Evolutionary conservation across 2,113 vertebrate genomes (phyloP), one percentile per base, ranked within the genome.

Genomic region (Leiothrix lutea): DNA sequence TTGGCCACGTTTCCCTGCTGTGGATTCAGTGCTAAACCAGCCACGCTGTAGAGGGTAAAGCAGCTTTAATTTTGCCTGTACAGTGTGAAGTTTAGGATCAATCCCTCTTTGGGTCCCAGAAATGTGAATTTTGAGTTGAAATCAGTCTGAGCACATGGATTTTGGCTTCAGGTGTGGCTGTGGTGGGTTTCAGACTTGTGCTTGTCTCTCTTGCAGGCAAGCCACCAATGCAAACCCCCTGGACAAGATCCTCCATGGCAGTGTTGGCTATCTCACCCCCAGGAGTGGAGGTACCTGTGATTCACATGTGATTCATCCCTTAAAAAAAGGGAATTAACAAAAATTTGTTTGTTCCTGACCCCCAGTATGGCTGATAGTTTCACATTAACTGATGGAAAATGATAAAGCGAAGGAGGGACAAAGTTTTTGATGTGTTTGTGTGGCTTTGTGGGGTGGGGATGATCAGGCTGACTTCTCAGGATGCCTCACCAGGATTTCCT

Each of bases 171-270:
- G 35, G 6, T 66, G 8, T 19, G 82, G 19, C 72, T 29, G 35
- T 82, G 92, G 35, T 66, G 80, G 36, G 8, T 57, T 86, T 53
- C 89, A 90, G 62, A 54, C 75, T 67, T 67, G 15, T 79, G 57
- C 38, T 67, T 11, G 36, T 85, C 67, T 98, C 65, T 97, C 82
- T 97, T 97, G 36, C 90, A 99, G 99, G 98, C 98, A 99, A 94
- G 99, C 99, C 84, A 99, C 99, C 86, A 99, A 99, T 33, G 99
- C 99, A 57, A 99, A 98, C 94, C 98, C 98, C 20, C 98, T 99
- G 54, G 99, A 99, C 97, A 99, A 99, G 92, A 99, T 99, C 96
- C 98, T 99, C 58, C 99, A 98, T 38, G 99, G 99, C 93, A 98
- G 98, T 66, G 99, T 99, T 93, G 99, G 99, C 42, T 98, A 98